These are phyloP conservation scores for Euwallacea fornicatus DNA, from an alignment of 1,140 invertebrate species.

Conservation along the genomic window DNA sequence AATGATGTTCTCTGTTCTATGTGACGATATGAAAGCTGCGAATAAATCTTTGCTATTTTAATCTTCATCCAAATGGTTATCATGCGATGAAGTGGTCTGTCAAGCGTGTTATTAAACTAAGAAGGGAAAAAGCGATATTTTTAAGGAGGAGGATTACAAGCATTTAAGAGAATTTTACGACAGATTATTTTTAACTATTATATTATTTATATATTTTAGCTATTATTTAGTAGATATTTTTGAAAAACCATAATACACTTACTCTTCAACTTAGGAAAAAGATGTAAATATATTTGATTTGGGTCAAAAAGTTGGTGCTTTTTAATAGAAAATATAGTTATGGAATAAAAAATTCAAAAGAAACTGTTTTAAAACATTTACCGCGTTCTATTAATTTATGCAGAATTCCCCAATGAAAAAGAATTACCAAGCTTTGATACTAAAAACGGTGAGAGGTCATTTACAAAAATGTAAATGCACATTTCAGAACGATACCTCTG, in stretches of 20 bases:
- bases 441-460: no score
- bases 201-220: no score
- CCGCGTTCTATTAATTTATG: no score
- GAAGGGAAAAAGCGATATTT: slow-evolving; percentile 37
- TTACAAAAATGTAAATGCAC: no score
- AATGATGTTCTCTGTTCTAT: slow-evolving; percentile 15
- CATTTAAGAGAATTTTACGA: not conserved
- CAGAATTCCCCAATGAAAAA: no score
- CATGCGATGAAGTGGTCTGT: slow-evolving; percentile 29
- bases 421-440: no score
- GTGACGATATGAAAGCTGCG: slow-evolving; percentile 34
- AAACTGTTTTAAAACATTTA: no score
- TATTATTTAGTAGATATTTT: slow-evolving; percentile 7
- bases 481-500: no score
- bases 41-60: slow-evolving; percentile 29
- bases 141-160: slow-evolving; percentile 12
- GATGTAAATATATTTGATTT: not conserved
- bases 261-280: not conserved
- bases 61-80: not conserved
- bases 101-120: slow-evolving; percentile 32
- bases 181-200: slow-evolving; percentile 8
- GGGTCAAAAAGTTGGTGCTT: no score
- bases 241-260: slow-evolving; percentile 2
- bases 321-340: no score
- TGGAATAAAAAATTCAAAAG: no score